These are phyloP conservation scores for Chiloscyllium punctatum DNA, from an alignment of 2,797 vertebrate genomes.

Conservation along the genomic window DNA sequence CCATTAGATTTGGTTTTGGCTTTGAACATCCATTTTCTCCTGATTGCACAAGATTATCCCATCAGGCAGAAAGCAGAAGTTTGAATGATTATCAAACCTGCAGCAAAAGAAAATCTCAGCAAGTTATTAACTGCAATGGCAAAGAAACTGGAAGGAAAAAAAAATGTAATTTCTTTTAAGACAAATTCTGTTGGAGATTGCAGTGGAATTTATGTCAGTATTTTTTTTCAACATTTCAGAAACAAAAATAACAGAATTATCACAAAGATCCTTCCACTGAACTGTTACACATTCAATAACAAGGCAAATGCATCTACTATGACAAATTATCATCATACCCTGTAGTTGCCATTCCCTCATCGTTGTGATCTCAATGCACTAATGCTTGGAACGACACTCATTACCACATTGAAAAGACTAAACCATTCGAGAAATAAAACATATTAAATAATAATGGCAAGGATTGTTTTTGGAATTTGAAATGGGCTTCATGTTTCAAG, in stretches of 20 bases:
- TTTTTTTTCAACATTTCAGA: not conserved
- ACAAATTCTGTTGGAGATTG: not conserved
- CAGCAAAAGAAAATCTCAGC: not conserved
- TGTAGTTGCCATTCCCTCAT: not conserved
- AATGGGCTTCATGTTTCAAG: not conserved
- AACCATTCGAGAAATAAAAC: not conserved
- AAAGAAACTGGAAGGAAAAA: not conserved
- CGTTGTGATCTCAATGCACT: not conserved
- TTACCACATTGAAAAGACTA: not conserved
- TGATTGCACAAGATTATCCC: constrained; percentile 31
- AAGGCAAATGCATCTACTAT: not conserved
- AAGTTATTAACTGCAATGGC: not conserved
- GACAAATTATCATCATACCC: not conserved
- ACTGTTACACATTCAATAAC: not conserved
- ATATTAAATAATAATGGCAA: not conserved
- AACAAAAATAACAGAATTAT: not conserved
- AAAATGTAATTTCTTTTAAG: not conserved
- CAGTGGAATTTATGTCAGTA: not conserved
- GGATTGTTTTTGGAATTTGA: not conserved
- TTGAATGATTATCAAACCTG: constrained; percentile 24
- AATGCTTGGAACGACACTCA: not conserved
- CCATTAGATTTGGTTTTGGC: not conserved
- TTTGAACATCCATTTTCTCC: constrained; percentile 19
- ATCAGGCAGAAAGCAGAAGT: constrained; percentile 3
- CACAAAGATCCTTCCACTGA: not conserved